Evolutionary conservation across 2,113 vertebrate species (phyloP).

Genomic region (Rallus limicola): DNA sequence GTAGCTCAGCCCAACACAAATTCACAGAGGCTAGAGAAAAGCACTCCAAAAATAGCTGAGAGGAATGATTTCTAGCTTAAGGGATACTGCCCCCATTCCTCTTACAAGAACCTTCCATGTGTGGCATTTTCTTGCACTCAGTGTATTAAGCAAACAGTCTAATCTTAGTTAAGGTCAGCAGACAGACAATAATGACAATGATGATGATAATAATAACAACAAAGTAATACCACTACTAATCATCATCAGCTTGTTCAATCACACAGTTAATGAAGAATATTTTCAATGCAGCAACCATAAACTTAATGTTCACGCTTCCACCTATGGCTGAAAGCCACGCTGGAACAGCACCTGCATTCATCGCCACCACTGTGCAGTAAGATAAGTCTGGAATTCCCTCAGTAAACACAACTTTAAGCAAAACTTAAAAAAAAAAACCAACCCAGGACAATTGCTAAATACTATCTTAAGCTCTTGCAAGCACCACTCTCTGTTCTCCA

Average conservation of each 20-base stretch:
- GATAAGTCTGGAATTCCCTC: neutral
- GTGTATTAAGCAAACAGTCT: neutral
- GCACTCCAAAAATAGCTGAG: neutral
- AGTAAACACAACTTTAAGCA: neutral
- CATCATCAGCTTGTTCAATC: neutral
- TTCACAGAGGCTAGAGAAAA: neutral
- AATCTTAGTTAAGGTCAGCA: neutral
- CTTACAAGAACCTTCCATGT: neutral
- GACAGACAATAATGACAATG: neutral
- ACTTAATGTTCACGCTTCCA: neutral
- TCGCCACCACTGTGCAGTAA: neutral
- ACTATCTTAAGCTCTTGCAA: neutral
- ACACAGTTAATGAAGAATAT: neutral
- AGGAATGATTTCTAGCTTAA: neutral
- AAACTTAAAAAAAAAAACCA: neutral
- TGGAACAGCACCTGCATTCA: slow-evolving; percentile 5
- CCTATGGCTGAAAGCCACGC: neutral
- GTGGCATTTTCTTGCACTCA: neutral
- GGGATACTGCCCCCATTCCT: neutral
- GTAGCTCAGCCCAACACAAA: neutral
- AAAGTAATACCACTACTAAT: too few relatives aligned
- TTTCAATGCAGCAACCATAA: neutral
- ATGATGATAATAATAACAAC: too few relatives aligned
- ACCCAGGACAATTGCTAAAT: neutral
- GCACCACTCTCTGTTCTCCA: fast-evolving